These are phyloP conservation scores for Anadara kagoshimensis DNA, from an alignment of 1,140 invertebrate genomes.

Conservation along the genomic window DNA sequence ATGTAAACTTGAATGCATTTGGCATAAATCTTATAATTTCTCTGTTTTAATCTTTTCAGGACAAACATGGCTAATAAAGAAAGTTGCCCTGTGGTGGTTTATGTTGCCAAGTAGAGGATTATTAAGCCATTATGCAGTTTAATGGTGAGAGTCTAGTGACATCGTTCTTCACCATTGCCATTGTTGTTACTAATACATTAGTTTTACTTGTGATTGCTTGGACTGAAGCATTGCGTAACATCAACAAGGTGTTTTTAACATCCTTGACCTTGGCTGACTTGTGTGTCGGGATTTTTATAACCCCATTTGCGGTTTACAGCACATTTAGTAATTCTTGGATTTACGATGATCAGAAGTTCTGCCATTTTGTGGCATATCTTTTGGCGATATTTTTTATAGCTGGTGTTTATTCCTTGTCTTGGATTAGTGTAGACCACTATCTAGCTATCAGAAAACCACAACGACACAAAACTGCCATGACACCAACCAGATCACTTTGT, in stretches of 20 bases:
- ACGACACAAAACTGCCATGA: constrained; percentile 95
- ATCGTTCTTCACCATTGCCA: constrained; percentile 53
- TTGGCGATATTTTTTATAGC: constrained; percentile 94
- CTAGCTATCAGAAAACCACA: constrained; percentile 93
- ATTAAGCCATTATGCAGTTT: constrained; percentile 32
- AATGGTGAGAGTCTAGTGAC: constrained; percentile 52
- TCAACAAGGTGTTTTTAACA: constrained; percentile 64
- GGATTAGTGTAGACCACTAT: constrained; percentile 96
- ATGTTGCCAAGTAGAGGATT: too few species aligned
- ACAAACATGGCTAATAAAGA: too few species aligned
- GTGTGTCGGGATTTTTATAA: constrained; percentile 89
- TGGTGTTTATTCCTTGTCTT: constrained; percentile 96
- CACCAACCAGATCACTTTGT: constrained; percentile 92
- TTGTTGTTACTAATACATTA: constrained; percentile 56
- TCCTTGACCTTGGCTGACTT: constrained; percentile 94
- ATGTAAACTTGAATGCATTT: too few species aligned
- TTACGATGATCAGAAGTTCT: constrained; percentile 81
- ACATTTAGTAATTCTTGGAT: constrained; percentile 85
- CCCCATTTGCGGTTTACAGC: constrained; percentile 94
- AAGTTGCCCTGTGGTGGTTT: too few species aligned
- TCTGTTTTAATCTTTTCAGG: too few species aligned
- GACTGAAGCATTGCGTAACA: constrained; percentile 57
- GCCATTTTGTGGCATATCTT: constrained; percentile 86
- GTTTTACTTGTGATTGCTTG: constrained; percentile 59
- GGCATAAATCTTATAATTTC: too few species aligned